These are phyloP conservation scores for Typhlomys cinereus DNA, from an alignment of 2,113 vertebrate species.

Conservation along the genomic window DNA sequence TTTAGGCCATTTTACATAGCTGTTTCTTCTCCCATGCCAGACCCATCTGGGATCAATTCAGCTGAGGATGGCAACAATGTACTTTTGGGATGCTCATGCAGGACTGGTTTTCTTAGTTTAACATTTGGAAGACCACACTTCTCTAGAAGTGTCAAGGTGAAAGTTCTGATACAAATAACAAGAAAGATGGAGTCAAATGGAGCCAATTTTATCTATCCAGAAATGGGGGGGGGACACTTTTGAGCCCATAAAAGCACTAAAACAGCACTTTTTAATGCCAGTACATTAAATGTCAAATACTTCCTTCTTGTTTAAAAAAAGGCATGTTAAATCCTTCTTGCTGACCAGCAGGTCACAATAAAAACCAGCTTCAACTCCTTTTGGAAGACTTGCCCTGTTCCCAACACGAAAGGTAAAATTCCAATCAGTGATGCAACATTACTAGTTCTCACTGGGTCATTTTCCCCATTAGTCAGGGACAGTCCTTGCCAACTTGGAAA, in stretches of 20 bases:
- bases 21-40: conserved; percentile 27
- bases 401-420: conserved; percentile 65
- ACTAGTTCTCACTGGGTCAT: conserved; percentile 65
- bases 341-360: conserved; percentile 62
- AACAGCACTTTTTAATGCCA: not conserved
- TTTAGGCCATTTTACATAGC: conserved; percentile 29
- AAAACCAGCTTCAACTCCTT: conserved; percentile 58
- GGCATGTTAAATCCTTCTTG: conserved; percentile 51
- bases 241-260: not conserved
- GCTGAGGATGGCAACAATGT: not conserved
- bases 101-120: conserved; percentile 19
- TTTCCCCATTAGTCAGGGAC: conserved; percentile 75
- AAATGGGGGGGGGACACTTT: conserved; percentile 11
- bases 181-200: conserved; percentile 2
- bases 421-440: conserved; percentile 53
- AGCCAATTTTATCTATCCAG: not conserved
- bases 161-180: conserved; percentile 61
- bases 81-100: conserved; percentile 14
- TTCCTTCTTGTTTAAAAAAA: too few relatives aligned
- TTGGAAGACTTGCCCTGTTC: conserved; percentile 42
- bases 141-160: conserved; percentile 1
- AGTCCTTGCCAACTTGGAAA: conserved; percentile 53
- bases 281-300: conserved; percentile 19
- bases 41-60: conserved; percentile 49
- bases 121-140: not conserved